Base-by-base conservation (phyloP, 2,888 invertebrate genomes). In the Eupithecia exiguata region DNA sequence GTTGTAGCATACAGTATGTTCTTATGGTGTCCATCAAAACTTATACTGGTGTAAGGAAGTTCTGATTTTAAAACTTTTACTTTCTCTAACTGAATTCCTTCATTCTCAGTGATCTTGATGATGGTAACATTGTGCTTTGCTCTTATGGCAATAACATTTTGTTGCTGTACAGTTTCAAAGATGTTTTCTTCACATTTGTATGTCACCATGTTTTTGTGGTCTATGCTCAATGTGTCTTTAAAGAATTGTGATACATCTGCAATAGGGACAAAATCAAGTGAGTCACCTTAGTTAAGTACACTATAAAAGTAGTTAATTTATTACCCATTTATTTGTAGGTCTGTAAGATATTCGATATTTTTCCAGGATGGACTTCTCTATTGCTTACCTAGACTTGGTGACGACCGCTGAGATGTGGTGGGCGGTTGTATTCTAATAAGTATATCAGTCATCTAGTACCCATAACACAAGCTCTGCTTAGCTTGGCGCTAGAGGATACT, bases 1-100 rank as follows among this genome's bases (percentile, higher is more conserved):
- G 86, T 87, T 38, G 89, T 91, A 3, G 89, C 84, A 81, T 92
- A 93, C 53, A 93, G 81, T 63, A 95, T 92, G 75, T 91, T 91
- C 74, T 87, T 91, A 76, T 92, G 92, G 76, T 85, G 84, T 65
- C 85, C 86, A 78, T 94, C 94, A 83, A 94, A 92, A 10, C 88
- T 86, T 77, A 94, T 88, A 61, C 93, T 86, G 0, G 93, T 94
- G 74, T 90, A 92, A 0, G 92, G 89, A 43, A 90, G 75, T 68
- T 88, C 86, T 0, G 91, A 89, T 62, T 89, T 86, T 36, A 91
- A 83, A 77, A 86, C 84, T 78, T 91, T 91, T 0, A 92, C 65
- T 78, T 87, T 86, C 63, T 92, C 87, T 73, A 93, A 77, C 40
- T 79, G 74, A 53, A 91, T 69, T 1, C 74, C 77, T 58, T 87